Evolutionary conservation across 2,888 invertebrate genomes (phyloP), one percentile per base, ranked within the genome.

Genomic region (Cheilosia pagana): DNA sequence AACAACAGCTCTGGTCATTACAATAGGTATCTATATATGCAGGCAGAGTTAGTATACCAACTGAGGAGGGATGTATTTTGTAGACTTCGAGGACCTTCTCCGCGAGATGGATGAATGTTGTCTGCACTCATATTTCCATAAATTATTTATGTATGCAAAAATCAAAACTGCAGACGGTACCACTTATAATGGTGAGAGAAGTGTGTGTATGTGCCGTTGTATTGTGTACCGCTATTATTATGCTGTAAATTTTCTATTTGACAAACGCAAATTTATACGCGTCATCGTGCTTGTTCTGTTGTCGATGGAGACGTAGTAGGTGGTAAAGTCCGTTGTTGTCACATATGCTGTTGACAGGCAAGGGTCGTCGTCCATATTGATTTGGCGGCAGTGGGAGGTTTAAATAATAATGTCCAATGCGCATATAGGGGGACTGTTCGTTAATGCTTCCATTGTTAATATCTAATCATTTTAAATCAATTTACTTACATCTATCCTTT

Each of bases 121-220:
- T 62, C 31, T 75, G 70, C 75, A 75, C 60, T 21, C 70, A 91
- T 94, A 94, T 90, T 95, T 91, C 89, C 91, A 91, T 91, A 91
- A 91, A 91, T 12, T 91, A 91, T 91, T 91, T 91, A 91, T 91
- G 88, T 89, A 91, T 91, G 91, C 91, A 90, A 91, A 90, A 91
- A 88, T 88, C 87, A 75, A 68, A 81, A 57, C 65, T 79, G 79
- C 85, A 85, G 81, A 85, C 79, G 75, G 39, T 67, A 75, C 83
- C 74, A 74, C 74, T 75, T 53, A 21, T 23, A 12, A n/a, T n/a
- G 23, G 25, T 3, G 50, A 23, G 16, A 21, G 16, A 10, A 19
- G 48, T 12, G 50, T 31, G 19, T 55, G 16, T 43, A 57, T 67
- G 65, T 65, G 67, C 65, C 67, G 45, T 85, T 71, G 67, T 78